Percentiles rank a stretch among this genome's conserved stretches.
Evolutionary conservation across 2,797 vertebrate species (phyloP).

Genomic region (Glossophaga mutica): DNA sequence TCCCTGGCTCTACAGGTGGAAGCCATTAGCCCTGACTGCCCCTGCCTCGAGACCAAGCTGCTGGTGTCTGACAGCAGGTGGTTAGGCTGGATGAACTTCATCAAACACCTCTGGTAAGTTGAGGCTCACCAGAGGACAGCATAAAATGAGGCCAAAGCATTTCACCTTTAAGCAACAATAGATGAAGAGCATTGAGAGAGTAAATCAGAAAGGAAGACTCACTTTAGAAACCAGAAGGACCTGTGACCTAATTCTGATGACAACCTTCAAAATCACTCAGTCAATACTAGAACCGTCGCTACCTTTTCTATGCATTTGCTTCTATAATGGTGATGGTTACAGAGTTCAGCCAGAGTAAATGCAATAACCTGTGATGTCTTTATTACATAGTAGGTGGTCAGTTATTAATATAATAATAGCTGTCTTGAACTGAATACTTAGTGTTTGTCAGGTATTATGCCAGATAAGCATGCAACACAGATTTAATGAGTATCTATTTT

Average conservation of each 20-base stretch:
- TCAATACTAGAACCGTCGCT: background rate
- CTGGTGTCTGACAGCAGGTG: constrained; percentile 80
- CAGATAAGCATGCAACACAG: background rate
- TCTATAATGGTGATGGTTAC: background rate
- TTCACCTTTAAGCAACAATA: background rate
- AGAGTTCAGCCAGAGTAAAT: background rate
- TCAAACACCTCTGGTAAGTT: constrained; percentile 76
- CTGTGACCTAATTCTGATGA: background rate
- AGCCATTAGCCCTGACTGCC: constrained; percentile 75
- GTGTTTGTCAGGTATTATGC: background rate
- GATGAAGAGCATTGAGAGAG: background rate
- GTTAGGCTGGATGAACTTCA: constrained; percentile 85
- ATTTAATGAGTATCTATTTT: background rate
- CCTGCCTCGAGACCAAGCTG: constrained; percentile 82
- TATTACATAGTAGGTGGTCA: background rate
- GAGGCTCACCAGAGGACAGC: background rate
- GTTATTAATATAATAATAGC: background rate
- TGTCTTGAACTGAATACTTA: background rate
- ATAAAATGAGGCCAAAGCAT: background rate
- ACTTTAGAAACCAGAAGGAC: background rate
- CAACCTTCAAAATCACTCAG: background rate
- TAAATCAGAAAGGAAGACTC: background rate
- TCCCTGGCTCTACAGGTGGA: constrained; percentile 81
- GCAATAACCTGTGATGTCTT: background rate
- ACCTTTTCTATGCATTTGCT: background rate